phyloP scores from a whole-genome alignment of 30 jellyfish, hydroid and myxozoan genomes.

The Aurelia sp. region DNA sequence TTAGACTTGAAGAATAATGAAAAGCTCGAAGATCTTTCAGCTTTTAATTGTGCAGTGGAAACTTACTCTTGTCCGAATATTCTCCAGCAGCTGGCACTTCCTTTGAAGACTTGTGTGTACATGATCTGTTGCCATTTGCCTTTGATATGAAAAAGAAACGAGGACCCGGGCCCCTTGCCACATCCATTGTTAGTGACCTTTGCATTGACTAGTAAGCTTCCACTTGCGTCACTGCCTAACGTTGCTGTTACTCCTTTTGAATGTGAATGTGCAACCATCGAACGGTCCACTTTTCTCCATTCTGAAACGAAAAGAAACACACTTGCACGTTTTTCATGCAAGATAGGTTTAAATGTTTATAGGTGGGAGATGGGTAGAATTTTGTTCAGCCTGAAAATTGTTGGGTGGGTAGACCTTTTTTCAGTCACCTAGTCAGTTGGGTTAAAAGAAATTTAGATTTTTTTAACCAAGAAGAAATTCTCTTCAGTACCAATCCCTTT shows the following conservation, averaged over 20 bases:
- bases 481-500: no score
- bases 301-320: constrained; percentile 8
- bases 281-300: constrained; percentile 67
- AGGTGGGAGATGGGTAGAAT: no score
- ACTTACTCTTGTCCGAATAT: constrained; percentile 68
- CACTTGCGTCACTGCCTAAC: constrained; percentile 10
- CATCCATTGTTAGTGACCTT: constrained; percentile 49
- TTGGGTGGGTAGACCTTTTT: no score
- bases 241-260: constrained; percentile 7
- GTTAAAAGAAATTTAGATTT: no score
- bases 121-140: constrained; percentile 77
- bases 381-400: no score
- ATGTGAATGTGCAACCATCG: constrained; percentile 64
- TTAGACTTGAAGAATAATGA: no score
- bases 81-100: constrained; percentile 62
- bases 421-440: no score
- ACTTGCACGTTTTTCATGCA: no score
- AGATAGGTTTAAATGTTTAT: no score
- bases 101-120: constrained; percentile 76
- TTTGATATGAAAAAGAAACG: constrained; percentile 44
- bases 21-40: no score
- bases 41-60: not conserved
- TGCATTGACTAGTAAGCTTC: constrained; percentile 31
- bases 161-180: constrained; percentile 16
- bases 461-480: no score